Percentiles rank a stretch among this genome's conserved stretches.
These are phyloP conservation scores for Drosophila ustulata DNA, from an alignment of 2,888 invertebrate genomes.

Conservation along the genomic window DNA sequence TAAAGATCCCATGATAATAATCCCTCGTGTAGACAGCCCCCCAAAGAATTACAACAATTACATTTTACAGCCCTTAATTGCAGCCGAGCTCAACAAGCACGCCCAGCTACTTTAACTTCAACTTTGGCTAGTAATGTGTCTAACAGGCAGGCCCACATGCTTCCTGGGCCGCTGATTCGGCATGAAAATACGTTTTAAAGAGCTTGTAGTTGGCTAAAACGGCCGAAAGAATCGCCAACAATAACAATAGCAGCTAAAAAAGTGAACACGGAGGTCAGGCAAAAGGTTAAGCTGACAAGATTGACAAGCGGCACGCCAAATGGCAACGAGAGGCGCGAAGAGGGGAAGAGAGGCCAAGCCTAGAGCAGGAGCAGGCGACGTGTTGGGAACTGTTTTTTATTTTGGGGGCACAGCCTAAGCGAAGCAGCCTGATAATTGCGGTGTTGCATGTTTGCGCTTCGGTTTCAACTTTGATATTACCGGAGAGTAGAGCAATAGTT, in stretches of 20 bases:
- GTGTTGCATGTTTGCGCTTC: slow-evolving; percentile 66
- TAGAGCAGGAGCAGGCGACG: slow-evolving; percentile 7
- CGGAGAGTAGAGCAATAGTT: neutral
- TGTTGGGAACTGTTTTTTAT: slow-evolving; percentile 47
- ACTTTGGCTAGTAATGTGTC: slow-evolving; percentile 7
- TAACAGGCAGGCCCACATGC: slow-evolving; percentile 39
- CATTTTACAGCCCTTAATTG: slow-evolving; percentile 19
- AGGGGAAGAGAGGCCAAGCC: too few species aligned
- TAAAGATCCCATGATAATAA: slow-evolving; percentile 8
- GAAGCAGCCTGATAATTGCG: slow-evolving; percentile 65
- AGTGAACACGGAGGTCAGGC: slow-evolving; percentile 67
- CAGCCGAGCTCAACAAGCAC: slow-evolving; percentile 14
- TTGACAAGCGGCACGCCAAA: slow-evolving; percentile 69
- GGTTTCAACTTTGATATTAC: slow-evolving; percentile 74
- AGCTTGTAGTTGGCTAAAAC: slow-evolving; percentile 21
- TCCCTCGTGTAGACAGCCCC: neutral
- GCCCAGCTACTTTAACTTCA: slow-evolving; percentile 5
- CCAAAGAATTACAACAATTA: neutral
- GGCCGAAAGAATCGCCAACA: slow-evolving; percentile 35
- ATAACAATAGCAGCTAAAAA: slow-evolving; percentile 46
- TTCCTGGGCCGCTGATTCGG: slow-evolving; percentile 24
- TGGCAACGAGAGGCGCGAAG: slow-evolving; percentile 40
- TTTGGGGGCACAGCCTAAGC: slow-evolving; percentile 20
- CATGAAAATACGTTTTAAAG: slow-evolving; percentile 15
- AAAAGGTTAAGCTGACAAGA: slow-evolving; percentile 79